A percentile compares a stretch with the other conserved stretches of the same genome.
These are phyloP conservation scores for Austrolebias charrua DNA, from an alignment of 2,797 vertebrate genomes.

Conservation along the genomic window DNA sequence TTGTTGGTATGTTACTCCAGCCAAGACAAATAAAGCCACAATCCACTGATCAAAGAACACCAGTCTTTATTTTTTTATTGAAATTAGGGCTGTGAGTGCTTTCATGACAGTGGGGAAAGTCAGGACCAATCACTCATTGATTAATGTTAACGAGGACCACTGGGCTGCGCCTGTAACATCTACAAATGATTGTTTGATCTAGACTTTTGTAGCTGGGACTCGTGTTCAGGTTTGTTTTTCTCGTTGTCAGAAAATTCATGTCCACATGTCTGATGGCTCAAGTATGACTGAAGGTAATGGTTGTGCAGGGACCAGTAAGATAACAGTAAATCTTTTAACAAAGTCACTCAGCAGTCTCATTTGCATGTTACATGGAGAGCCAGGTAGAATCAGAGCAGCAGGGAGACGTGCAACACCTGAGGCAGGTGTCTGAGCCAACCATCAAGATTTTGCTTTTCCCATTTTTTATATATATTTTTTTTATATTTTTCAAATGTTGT, in stretches of 20 bases:
- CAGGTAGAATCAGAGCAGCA: constrained; percentile 20
- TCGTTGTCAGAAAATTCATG: constrained; percentile 17
- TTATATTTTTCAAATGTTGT: not conserved
- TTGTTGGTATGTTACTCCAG: constrained; percentile 16
- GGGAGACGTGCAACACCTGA: constrained; percentile 38
- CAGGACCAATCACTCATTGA: not conserved
- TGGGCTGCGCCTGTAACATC: constrained; percentile 13
- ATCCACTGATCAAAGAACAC: constrained; percentile 34
- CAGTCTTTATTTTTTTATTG: constrained; percentile 22
- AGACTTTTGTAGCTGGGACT: constrained; percentile 3
- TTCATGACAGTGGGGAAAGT: constrained; percentile 36
- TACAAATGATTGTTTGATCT: constrained; percentile 28
- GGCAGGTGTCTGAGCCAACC: constrained; percentile 43
- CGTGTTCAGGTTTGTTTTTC: constrained; percentile 17
- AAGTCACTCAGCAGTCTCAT: constrained; percentile 13
- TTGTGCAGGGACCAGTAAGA: not conserved
- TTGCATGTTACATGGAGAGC: constrained; percentile 18
- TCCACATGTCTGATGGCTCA: constrained; percentile 5
- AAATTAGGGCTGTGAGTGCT: constrained; percentile 19
- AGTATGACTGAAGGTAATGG: not conserved
- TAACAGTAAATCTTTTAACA: constrained; percentile 6
- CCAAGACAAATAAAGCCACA: constrained; percentile 16
- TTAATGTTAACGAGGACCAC: constrained; percentile 45
- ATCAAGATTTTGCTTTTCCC: constrained; percentile 25
- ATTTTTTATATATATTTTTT: too few species aligned